Conservation (phyloP, 64 coral and sea anemone species). For the Actinia tenebrosa region DNA sequence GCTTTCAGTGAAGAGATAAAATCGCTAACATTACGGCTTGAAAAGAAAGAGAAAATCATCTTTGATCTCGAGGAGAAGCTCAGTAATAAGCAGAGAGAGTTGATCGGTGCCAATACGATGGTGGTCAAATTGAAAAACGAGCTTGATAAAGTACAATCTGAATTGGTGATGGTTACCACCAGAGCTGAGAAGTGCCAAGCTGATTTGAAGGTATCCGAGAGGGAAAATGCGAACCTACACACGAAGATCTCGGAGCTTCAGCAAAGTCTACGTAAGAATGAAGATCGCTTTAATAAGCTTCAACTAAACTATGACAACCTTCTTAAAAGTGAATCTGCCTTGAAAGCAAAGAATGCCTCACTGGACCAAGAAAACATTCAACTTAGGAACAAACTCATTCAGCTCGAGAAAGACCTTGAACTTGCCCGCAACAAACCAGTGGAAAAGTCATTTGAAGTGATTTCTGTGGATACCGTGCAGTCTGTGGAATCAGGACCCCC, state of each 20-base stretch:
- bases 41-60: conserved; percentile 30
- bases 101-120: neutral
- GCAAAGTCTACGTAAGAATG: neutral
- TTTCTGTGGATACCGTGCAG: conserved; percentile 23
- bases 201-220: neutral
- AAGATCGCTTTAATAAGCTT: conserved; percentile 17
- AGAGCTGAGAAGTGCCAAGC: neutral
- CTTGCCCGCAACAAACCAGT: conserved; percentile 3
- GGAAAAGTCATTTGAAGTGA: conserved; percentile 28
- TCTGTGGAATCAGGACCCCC: conserved; percentile 17
- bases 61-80: conserved; percentile 37
- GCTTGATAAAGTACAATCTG: neutral
- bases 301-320: neutral
- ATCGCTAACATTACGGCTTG: neutral
- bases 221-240: neutral
- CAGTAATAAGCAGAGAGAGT: conserved; percentile 12
- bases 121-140: neutral
- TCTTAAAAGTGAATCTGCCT: neutral
- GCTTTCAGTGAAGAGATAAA: conserved; percentile 9
- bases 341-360: neutral
- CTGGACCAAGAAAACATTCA: neutral
- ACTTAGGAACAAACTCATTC: neutral
- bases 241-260: neutral
- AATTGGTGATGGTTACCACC: neutral
- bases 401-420: conserved; percentile 21